These are phyloP conservation scores for Pseudomyrmex gracilis DNA, from an alignment of 1,140 invertebrate genomes.

Conservation along the genomic window DNA sequence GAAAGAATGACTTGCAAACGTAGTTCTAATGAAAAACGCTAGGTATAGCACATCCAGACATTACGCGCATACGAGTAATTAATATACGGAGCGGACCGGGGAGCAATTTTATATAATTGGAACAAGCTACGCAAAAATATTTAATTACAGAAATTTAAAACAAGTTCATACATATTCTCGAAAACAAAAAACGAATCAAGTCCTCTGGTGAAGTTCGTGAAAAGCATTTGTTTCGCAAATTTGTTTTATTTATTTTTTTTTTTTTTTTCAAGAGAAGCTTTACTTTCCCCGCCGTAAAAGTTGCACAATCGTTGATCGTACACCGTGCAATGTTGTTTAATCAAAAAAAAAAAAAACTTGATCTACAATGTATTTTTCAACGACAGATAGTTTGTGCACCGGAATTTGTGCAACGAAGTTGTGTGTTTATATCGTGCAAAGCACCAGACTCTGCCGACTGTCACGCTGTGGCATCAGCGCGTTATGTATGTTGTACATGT, in stretches of 20 bases:
- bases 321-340: background rate
- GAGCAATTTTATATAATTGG: too few relatives aligned
- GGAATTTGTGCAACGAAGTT: conserved; percentile 26
- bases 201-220: too few relatives aligned
- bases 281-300: too few relatives aligned
- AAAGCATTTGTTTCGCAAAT: too few relatives aligned
- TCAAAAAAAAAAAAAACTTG: background rate
- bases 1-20: background rate
- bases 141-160: background rate
- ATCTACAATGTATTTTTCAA: conserved; percentile 8
- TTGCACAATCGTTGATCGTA: too few relatives aligned
- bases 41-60: background rate
- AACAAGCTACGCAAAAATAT: too few relatives aligned
- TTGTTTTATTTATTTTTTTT: too few relatives aligned
- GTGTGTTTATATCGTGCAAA: conserved; percentile 12
- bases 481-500: conserved; percentile 7
- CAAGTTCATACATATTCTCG: background rate
- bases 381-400: conserved; percentile 32
- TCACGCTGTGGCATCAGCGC: background rate
- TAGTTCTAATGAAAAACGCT: background rate
- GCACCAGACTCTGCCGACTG: background rate
- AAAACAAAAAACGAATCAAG: too few relatives aligned
- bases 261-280: too few relatives aligned
- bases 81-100: background rate
- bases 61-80: background rate